phyloP scores from a whole-genome alignment of 92 coral and sea anemone genomes.

The Epizoanthus stellaris region DNA sequence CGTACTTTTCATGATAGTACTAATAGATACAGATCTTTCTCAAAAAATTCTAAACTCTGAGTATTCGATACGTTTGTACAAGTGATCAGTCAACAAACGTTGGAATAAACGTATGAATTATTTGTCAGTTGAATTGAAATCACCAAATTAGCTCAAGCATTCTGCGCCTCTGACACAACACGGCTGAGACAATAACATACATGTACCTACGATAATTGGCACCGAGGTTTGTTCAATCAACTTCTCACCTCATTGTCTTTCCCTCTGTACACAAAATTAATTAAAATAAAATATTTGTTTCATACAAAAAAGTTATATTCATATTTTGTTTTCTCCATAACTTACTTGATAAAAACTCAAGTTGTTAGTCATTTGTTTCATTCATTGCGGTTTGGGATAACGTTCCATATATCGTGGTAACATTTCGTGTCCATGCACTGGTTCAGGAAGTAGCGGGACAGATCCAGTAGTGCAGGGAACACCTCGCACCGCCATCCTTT shows the following conservation, averaged over 20 bases:
- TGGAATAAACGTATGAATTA: not conserved
- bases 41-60: not conserved
- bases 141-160: not conserved
- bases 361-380: slow-evolving; percentile 7
- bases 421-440: not conserved
- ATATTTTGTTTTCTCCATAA: slow-evolving; percentile 5
- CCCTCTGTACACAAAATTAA: not conserved
- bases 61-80: not conserved
- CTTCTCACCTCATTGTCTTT: not conserved
- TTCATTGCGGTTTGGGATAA: slow-evolving; percentile 11
- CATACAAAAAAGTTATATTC: not conserved
- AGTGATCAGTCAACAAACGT: not conserved
- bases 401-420: not conserved
- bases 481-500: slow-evolving; percentile 9
- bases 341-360: slow-evolving; percentile 23
- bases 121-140: not conserved
- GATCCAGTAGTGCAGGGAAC: slow-evolving; percentile 71
- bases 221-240: not conserved
- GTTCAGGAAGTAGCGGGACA: slow-evolving; percentile 65
- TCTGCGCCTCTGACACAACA: not conserved
- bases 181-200: not conserved
- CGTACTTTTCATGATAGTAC: not conserved
- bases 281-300: slow-evolving; percentile 4
- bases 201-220: not conserved
- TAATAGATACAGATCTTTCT: not conserved